A percentile compares a stretch with the other conserved stretches of the same genome.
Conservation (phyloP, 2,797 vertebrate genomes). For the Acomys russatus region DNA sequence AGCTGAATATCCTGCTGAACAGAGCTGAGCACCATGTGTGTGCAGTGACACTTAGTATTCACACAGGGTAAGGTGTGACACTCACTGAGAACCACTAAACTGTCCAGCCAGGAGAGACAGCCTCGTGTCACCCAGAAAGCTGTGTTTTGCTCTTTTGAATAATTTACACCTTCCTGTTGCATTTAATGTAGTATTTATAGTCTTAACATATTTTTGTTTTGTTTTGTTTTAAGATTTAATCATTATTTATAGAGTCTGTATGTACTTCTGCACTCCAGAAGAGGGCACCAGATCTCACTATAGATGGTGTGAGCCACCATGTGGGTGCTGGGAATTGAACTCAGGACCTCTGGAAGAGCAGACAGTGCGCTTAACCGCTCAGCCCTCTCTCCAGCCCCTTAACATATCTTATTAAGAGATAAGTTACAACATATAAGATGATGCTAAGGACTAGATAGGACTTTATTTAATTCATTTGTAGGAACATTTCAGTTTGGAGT, state of each 20-base stretch:
- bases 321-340: no score
- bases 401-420: conserved; percentile 16
- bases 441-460: background rate
- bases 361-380: no score
- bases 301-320: no score
- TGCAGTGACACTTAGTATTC: background rate
- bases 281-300: no score
- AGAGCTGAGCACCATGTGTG: background rate
- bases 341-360: no score
- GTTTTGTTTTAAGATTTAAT: no score
- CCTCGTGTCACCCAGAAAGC: background rate
- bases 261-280: no score
- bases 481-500: background rate
- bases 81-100: background rate
- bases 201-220: background rate
- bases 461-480: background rate
- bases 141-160: background rate
- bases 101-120: background rate
- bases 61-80: no score
- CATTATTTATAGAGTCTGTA: no score
- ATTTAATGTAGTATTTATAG: background rate
- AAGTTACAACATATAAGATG: background rate
- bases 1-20: background rate
- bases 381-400: no score
- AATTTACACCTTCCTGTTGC: background rate